These are phyloP conservation scores for Sphenodon punctatus DNA, from an alignment of 2,797 vertebrate genomes.

Conservation along the genomic window DNA sequence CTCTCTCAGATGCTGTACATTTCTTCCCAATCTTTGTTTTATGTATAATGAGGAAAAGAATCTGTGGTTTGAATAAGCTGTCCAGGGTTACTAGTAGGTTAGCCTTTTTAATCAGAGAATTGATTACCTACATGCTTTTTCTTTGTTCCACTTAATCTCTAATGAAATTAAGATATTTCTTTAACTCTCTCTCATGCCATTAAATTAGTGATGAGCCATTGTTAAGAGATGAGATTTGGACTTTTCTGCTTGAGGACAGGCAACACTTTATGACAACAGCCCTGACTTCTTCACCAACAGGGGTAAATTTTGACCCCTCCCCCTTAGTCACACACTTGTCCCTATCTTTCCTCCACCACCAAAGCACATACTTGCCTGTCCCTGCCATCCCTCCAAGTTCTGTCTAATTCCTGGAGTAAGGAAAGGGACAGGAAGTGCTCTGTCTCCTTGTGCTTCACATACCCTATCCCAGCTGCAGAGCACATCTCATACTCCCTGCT, in stretches of 20 bases:
- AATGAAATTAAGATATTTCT: background rate
- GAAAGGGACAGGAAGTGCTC: too few relatives aligned
- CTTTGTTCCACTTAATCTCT: background rate
- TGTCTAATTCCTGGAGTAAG: too few relatives aligned
- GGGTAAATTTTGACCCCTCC: too few relatives aligned
- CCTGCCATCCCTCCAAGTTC: too few relatives aligned
- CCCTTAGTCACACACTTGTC: too few relatives aligned
- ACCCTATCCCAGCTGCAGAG: too few relatives aligned
- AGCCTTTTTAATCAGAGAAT: constrained; percentile 22
- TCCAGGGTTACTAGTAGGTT: background rate
- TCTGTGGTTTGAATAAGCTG: constrained; percentile 3
- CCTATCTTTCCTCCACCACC: too few relatives aligned
- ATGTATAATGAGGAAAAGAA: background rate
- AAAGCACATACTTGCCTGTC: too few relatives aligned
- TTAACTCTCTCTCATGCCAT: background rate
- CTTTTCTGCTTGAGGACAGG: background rate
- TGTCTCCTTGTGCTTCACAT: too few relatives aligned
- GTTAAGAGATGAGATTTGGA: background rate
- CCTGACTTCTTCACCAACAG: background rate
- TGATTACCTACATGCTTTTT: background rate
- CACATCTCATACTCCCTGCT: too few relatives aligned
- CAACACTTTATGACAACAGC: background rate
- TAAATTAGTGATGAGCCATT: background rate
- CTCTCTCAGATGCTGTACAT: background rate
- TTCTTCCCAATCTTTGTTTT: background rate